These are phyloP conservation scores for Brachionus sp. DNA, from an alignment of 1,140 invertebrate genomes.

Conservation along the genomic window DNA sequence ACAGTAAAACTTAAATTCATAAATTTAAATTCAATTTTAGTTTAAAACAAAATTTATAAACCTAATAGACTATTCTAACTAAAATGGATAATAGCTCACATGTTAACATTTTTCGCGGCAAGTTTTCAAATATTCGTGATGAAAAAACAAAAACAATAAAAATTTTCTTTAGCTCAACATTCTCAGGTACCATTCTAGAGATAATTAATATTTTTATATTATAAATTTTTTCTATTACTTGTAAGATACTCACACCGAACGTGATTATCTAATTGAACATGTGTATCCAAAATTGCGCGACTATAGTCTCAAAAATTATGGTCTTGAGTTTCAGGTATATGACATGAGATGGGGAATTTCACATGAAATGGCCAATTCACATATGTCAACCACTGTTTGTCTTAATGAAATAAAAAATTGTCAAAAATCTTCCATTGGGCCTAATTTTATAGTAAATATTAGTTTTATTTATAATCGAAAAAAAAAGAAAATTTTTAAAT, in stretches of 20 bases:
- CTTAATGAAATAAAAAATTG: slow-evolving; percentile 46
- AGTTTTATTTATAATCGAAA: too few relatives aligned
- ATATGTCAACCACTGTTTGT: slow-evolving; percentile 34
- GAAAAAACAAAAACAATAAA: neutral
- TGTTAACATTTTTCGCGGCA: neutral
- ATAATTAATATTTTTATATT: neutral
- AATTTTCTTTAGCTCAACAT: slow-evolving; percentile 38
- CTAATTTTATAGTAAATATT: slow-evolving; percentile 45
- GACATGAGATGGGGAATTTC: slow-evolving; percentile 48
- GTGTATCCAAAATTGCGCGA: slow-evolving; percentile 39
- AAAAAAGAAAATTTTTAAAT: neutral
- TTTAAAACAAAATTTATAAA: too few relatives aligned
- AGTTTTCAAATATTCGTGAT: neutral
- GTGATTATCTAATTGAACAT: slow-evolving; percentile 44
- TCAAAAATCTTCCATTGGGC: slow-evolving; percentile 37
- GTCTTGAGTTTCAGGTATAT: slow-evolving; percentile 91
- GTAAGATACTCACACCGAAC: slow-evolving; percentile 45
- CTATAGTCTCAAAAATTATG: slow-evolving; percentile 73
- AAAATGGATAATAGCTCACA: too few relatives aligned
- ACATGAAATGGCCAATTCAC: slow-evolving; percentile 45
- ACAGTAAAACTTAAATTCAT: too few relatives aligned
- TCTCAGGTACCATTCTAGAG: too few relatives aligned
- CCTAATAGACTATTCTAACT: too few relatives aligned
- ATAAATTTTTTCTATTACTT: neutral
- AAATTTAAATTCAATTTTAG: too few relatives aligned